Base-by-base conservation (phyloP, 2,113 vertebrate genomes). In the Cathartes aura region DNA sequence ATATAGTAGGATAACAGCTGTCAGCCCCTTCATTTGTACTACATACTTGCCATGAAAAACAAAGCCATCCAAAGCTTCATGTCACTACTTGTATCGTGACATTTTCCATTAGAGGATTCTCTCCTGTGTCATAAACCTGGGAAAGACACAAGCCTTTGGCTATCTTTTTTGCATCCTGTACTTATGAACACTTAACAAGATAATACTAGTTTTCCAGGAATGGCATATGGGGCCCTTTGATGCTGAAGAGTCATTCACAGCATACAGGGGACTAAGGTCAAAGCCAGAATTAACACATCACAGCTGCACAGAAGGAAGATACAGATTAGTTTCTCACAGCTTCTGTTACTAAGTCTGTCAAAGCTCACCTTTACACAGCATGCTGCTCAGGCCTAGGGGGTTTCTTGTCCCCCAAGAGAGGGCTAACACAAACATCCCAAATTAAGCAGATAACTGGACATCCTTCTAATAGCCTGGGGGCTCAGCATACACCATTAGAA, bases 91-190 rank as follows among this genome's bases (percentile, higher is more conserved):
- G 19, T 40, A 55, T 8, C 24, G 11, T 63, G 85, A 29, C 70
- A 56, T 53, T 55, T 55, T n/a, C 90, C 71, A 72, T 27, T 13
- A 34, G 23, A 82, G 62, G 74, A 94, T 70, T 29, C 81, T 60
- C 76, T 74, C 56, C 53, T 11, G 11, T 40, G 58, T n/a, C 72
- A 80, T 55, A 73, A 29, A 18, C 15, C 75, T 4, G 0, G 68
- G 56, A 43, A 74, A 85, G 29, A 82, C 0, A 56, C 4, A n/a
- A 55, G 84, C 93, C 90, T 50, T 91, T 34, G 74, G 95, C 95
- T 93, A 80, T 89, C 58, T 15, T 84, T 94, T 93, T 72, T 75
- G 21, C 78, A 96, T 88, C 73, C 78, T 91, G 70, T 62, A 72
- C 55, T 71, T 79, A 30, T 1, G 56, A 79, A 15, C 66, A 34